phyloP scores from a whole-genome alignment of 2,113 vertebrate genomes.

The Gnathonemus longibarbis region DNA sequence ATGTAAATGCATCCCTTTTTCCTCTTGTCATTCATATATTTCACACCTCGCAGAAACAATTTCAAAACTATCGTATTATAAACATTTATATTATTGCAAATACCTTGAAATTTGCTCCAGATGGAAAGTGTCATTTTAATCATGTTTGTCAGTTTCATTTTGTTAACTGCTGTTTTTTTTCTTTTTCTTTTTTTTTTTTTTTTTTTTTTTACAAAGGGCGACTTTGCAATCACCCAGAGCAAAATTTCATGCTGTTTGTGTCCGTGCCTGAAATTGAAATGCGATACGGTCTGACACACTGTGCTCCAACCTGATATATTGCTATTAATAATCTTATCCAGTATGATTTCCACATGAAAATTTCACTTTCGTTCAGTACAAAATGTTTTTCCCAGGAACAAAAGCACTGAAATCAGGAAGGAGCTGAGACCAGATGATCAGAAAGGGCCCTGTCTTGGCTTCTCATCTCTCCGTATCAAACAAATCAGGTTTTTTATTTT shows the following conservation, averaged over 20 bases:
- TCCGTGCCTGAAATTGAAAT: neutral
- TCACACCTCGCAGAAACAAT: neutral
- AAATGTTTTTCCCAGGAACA: neutral
- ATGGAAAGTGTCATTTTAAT: neutral
- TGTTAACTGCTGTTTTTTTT: neutral
- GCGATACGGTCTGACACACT: neutral
- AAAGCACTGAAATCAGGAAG: neutral
- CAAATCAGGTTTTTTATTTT: neutral
- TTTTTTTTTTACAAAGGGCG: neutral
- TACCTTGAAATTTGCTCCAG: neutral
- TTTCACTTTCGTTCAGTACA: neutral
- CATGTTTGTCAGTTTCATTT: neutral
- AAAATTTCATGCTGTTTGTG: neutral
- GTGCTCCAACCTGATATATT: neutral
- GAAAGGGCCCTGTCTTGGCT: neutral
- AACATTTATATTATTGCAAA: neutral
- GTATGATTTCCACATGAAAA: neutral
- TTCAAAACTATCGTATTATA: neutral
- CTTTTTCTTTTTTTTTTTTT: neutral
- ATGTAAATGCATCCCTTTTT: neutral
- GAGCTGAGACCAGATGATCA: neutral
- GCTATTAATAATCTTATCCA: neutral
- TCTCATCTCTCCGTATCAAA: neutral
- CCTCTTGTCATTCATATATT: neutral
- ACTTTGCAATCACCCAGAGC: neutral